These are phyloP conservation scores for Cheiracanthium punctorium DNA, from an alignment of 2,888 invertebrate species.

Conservation along the genomic window DNA sequence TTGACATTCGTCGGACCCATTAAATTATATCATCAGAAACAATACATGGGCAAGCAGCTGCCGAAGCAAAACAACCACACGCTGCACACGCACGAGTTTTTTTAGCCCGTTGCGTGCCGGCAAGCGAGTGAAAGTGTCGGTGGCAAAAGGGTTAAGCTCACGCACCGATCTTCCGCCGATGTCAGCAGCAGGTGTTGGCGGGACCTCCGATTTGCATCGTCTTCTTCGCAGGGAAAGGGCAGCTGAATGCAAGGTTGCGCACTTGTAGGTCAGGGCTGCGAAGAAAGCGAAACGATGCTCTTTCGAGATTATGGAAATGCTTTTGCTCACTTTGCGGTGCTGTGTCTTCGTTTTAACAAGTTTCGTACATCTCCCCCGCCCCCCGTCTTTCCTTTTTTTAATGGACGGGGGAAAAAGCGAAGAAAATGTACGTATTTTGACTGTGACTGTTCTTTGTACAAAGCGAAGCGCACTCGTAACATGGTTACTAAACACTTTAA, in stretches of 20 bases:
- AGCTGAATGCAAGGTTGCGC: constrained; percentile 53
- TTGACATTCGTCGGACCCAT: neutral
- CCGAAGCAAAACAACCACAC: neutral
- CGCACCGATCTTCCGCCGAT: constrained; percentile 40
- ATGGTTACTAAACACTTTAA: too few species aligned
- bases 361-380: too few species aligned
- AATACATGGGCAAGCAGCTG: constrained; percentile 24
- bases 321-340: too few species aligned
- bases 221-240: constrained; percentile 27
- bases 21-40: neutral
- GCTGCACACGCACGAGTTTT: constrained; percentile 8
- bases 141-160: constrained; percentile 55
- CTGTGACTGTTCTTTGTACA: too few species aligned
- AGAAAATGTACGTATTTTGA: too few species aligned
- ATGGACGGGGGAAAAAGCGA: too few species aligned
- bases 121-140: constrained; percentile 56
- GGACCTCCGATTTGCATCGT: constrained; percentile 46
- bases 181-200: constrained; percentile 59
- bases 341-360: too few species aligned
- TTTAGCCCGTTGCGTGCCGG: constrained; percentile 11
- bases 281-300: constrained; percentile 22
- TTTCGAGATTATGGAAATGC: too few species aligned
- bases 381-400: too few species aligned
- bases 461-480: too few species aligned
- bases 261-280: constrained; percentile 57